Evolutionary conservation across 2,797 vertebrate species (phyloP), one percentile per base, ranked within the genome.

Genomic region (Odontamblyopus lacepedii): DNA sequence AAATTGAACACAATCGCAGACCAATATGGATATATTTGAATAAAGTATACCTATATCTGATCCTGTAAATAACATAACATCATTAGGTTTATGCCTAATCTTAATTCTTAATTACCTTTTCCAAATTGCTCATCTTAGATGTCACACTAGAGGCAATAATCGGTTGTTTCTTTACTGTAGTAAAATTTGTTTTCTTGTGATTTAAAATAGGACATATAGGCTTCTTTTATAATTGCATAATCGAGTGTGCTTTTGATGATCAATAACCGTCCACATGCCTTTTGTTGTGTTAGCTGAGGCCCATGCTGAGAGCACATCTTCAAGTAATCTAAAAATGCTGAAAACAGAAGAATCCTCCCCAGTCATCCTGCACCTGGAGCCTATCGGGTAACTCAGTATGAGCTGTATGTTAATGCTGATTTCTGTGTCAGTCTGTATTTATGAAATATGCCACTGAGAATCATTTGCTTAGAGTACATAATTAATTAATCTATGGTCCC

Each of bases 311-410:
- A 94, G 90, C 73, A 91, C 95, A 91, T 95, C 96, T 81, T 92
- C 96, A 87, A 95, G 94, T 81, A 94, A 96, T 81, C 93, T 95
- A 77, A 93, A 94, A 86, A 93, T 94, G 78, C 92, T 95, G 79
- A 96, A 95, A 88, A 93, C 93, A 71, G 95, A 93, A 64, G 95
- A 93, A 73, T 93, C 92, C 85, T 94, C 93, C 70, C 94, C 95
- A 89, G 96, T 96, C 85, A 93, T 96, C 78, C 79, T 97, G 83
- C 96, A 96, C 88, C 93, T 96, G 75, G 95, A 96, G 84, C 95
- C 95, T 3, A 91, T 95, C 82, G 94, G 96, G 97, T 97, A 93
- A 94, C 88, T 26, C 19, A 35, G 4, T 6, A 55, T 27, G 9
- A 16, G 15, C 50, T 2, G 56, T 6, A n/a, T 11, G 13, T 13